These are phyloP conservation scores for Montipora cactus DNA, from an alignment of 64 coral and sea anemone species.

Conservation along the genomic window DNA sequence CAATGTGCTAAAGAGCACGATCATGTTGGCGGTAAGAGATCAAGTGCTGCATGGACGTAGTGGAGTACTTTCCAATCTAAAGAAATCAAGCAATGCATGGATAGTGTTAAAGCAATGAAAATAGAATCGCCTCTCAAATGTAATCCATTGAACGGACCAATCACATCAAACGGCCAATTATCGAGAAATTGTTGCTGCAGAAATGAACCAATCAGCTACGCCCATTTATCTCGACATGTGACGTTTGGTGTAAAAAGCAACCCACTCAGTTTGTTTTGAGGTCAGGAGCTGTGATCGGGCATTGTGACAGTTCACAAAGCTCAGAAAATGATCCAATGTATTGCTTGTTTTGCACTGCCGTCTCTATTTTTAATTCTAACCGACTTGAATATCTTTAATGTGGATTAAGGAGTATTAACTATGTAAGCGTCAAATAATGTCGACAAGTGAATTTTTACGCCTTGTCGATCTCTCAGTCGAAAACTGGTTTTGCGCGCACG, in stretches of 20 bases:
- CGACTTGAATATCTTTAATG: conserved; percentile 33
- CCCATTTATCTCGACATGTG: conserved; percentile 81
- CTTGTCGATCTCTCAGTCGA: background rate
- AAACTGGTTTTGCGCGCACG: background rate
- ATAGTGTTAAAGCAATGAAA: conserved; percentile 84
- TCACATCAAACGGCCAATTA: conserved; percentile 94
- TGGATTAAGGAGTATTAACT: conserved; percentile 34
- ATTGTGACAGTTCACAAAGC: conserved; percentile 94
- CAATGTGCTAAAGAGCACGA: conserved; percentile 93
- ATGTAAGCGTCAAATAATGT: conserved; percentile 15
- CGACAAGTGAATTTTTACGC: conserved; percentile 12
- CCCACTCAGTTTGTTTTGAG: conserved; percentile 94
- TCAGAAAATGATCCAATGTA: conserved; percentile 87
- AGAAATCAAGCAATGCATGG: conserved; percentile 73
- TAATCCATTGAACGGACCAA: conserved; percentile 84
- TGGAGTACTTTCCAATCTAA: conserved; percentile 72
- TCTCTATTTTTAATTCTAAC: conserved; percentile 61
- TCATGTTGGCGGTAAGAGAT: conserved; percentile 72
- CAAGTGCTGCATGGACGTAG: conserved; percentile 76
- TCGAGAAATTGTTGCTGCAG: conserved; percentile 73
- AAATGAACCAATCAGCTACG: conserved; percentile 79
- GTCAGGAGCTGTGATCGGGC: conserved; percentile 90
- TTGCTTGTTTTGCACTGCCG: conserved; percentile 87
- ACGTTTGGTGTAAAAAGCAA: conserved; percentile 92
- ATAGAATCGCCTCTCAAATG: conserved; percentile 70